A percentile compares a stretch with the other conserved stretches of the same genome.
These are phyloP conservation scores for Neuroterus valhalla DNA, from an alignment of 1,140 invertebrate species.

Conservation along the genomic window DNA sequence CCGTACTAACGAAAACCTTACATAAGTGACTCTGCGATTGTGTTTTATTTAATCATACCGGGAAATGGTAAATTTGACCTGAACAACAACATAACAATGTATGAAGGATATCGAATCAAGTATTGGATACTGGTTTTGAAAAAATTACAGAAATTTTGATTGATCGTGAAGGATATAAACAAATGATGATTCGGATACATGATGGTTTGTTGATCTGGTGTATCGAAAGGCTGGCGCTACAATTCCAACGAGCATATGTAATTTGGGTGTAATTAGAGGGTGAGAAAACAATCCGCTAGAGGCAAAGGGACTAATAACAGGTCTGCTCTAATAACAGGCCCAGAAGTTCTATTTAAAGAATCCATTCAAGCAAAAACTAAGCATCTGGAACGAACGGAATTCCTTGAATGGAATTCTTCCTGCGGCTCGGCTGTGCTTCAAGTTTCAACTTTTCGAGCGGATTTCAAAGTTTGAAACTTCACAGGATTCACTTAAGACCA, in stretches of 20 bases:
- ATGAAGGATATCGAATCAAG: too few species aligned
- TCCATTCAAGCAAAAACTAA: conserved; percentile 27
- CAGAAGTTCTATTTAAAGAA: conserved; percentile 29
- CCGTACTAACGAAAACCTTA: too few species aligned
- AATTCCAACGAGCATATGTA: conserved; percentile 18
- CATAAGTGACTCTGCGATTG: too few species aligned
- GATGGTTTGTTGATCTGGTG: not conserved
- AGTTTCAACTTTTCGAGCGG: not conserved
- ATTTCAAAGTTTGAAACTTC: not conserved
- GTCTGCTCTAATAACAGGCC: conserved; percentile 22
- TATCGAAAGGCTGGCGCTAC: not conserved
- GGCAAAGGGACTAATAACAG: conserved; percentile 27
- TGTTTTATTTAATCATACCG: too few species aligned
- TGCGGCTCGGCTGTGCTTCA: not conserved
- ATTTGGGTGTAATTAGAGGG: conserved; percentile 26
- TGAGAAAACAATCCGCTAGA: conserved; percentile 20
- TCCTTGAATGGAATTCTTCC: conserved; percentile 25
- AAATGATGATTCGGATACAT: not conserved
- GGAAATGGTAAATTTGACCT: too few species aligned
- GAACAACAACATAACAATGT: too few species aligned
- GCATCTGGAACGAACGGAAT: conserved; percentile 25
- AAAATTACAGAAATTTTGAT: not conserved
- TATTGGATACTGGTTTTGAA: not conserved
- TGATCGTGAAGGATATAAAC: not conserved
- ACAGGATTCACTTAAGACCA: too few species aligned